Evolutionary conservation across 2,888 invertebrate species (phyloP).

Genomic region (Drosophila kambysellisi): DNA sequence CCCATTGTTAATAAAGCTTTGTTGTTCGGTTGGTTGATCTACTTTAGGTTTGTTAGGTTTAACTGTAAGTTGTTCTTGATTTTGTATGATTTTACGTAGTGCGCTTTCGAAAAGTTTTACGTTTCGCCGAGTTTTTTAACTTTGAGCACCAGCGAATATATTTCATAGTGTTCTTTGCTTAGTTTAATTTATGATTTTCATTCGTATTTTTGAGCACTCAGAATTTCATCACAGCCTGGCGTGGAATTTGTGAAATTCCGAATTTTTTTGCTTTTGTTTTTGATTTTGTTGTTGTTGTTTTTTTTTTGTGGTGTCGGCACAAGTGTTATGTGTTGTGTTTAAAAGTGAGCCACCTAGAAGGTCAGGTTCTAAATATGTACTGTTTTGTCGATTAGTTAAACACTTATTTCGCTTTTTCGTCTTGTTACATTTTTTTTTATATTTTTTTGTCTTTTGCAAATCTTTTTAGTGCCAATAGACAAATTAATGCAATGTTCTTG

Average conservation of each 20-base stretch:
- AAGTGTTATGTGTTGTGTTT: constrained; percentile 31
- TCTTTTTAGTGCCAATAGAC: constrained; percentile 37
- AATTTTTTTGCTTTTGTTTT: constrained; percentile 33
- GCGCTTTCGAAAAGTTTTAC: constrained; percentile 5
- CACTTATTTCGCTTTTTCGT: constrained; percentile 40
- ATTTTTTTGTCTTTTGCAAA: constrained; percentile 39
- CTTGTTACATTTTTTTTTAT: constrained; percentile 16
- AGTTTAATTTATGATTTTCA: constrained; percentile 3
- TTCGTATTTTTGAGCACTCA: constrained; percentile 11
- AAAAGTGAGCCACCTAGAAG: constrained; percentile 45
- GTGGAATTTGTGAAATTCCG: constrained; percentile 5
- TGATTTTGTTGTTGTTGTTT: not conserved
- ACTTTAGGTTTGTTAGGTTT: constrained; percentile 21
- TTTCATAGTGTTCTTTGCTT: constrained; percentile 13
- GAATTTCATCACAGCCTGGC: constrained; percentile 26
- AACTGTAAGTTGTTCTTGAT: not conserved
- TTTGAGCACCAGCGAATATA: not conserved
- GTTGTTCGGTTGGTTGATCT: not conserved
- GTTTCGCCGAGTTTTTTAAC: constrained; percentile 1
- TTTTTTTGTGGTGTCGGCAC: constrained; percentile 20
- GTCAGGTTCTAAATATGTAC: constrained; percentile 54
- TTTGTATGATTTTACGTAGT: not conserved
- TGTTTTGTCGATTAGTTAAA: constrained; percentile 15
- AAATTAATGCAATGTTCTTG: constrained; percentile 39
- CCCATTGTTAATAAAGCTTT: constrained; percentile 41